A percentile compares a stretch with the other conserved stretches of the same genome.
These are phyloP conservation scores for Toxonevra muliebris DNA, from an alignment of 2,888 invertebrate genomes.

Conservation along the genomic window DNA sequence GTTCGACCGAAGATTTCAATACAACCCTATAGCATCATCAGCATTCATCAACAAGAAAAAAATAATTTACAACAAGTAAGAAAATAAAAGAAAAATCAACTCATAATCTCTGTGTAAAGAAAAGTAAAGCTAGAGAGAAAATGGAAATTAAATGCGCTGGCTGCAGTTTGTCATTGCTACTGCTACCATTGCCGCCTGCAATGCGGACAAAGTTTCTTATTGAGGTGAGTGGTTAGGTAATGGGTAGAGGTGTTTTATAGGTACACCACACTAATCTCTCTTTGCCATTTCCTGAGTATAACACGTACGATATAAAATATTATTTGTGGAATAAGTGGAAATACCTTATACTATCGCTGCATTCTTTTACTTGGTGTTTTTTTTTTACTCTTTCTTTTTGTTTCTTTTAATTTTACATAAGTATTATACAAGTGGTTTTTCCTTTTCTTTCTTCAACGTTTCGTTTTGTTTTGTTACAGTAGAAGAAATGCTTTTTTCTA, in stretches of 20 bases:
- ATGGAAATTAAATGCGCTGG: constrained; percentile 2
- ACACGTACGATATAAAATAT: constrained; percentile 47
- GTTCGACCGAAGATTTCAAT: no score
- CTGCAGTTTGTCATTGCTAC: not conserved
- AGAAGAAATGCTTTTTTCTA: not conserved
- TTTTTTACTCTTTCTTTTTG: no score
- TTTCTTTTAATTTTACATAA: constrained; percentile 2
- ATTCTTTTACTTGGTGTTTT: no score
- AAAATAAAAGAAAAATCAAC: no score
- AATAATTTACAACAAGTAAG: no score
- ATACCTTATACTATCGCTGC: not conserved
- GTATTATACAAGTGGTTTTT: not conserved
- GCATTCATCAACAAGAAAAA: no score
- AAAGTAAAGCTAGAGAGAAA: not conserved
- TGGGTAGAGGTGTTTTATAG: no score
- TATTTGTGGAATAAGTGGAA: constrained; percentile 24
- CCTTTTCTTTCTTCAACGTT: not conserved
- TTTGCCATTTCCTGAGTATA: constrained; percentile 22
- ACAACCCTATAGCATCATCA: no score
- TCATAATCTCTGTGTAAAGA: no score
- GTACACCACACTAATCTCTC: no score
- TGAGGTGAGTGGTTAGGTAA: no score
- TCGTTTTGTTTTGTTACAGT: not conserved
- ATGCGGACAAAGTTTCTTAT: constrained; percentile 46
- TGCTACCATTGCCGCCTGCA: constrained; percentile 43